Base-by-base conservation (phyloP, 2,888 invertebrate species). In the Hypolimnas misippus region DNA sequence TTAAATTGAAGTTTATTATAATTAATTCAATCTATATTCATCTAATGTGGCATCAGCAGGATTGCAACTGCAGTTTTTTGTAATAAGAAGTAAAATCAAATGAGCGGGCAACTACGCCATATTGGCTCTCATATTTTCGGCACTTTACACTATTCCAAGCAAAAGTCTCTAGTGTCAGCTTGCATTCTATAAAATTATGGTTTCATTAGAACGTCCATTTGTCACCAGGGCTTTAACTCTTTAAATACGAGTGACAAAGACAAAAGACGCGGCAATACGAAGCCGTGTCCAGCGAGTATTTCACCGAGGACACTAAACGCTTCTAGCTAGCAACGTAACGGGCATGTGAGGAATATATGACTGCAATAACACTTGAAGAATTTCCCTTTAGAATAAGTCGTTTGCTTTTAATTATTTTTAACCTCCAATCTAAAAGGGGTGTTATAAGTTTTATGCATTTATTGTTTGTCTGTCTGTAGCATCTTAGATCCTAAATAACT, bases 291-390 rank as follows among this genome's bases (percentile, higher is more conserved):
- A 46, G 44, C 17, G 44, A 19, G n/a, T 46, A 21, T 35, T 31
- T 7, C 33, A 38, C 10, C 8, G 19, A n/a, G 21, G 6, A 21
- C 44, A 46, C 21, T 46, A 46, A 46, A 10, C 42, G 19, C 44
- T 46, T n/a, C 40, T 14, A 12, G 21, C 7, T 46, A 17, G 12
- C 44, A 12, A n/a, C 44, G 44, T 42, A 19, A 12, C 19, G 5
- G 21, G 6, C 44, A 12, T 12, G 17, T 4, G 12, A 46, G 21
- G 17, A 21, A 46, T 46, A 46, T 46, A 46, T n/a, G 44, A n/a
- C 3, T 17, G 44, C 44, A 46, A 44, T 46, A 46, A 46, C 44
- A 21, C 44, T 21, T 46, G 21, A 46, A 46, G 44, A 46, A 46
- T 5, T 46, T 19, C 17, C 19, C 12, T 46, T n/a, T 6, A 46